phyloP scores from a whole-genome alignment of 2,888 invertebrate species.

The Nymphalis urticae region DNA sequence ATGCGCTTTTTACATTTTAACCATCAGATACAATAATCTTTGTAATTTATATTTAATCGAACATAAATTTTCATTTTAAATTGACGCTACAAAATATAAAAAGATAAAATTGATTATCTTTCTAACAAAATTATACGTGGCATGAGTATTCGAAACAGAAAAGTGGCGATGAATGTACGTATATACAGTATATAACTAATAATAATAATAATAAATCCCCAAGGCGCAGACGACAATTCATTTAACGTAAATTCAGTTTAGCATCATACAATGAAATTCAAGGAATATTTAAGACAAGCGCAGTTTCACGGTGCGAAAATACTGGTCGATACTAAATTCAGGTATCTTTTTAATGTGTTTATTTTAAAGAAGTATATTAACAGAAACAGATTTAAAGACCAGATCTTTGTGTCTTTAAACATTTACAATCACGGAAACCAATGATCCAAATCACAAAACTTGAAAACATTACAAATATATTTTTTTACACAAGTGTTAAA shows the following conservation, averaged over 20 bases:
- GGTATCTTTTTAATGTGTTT: constrained; percentile 43
- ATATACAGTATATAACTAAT: neutral
- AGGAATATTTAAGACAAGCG: constrained; percentile 48
- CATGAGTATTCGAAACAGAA: neutral
- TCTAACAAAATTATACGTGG: neutral
- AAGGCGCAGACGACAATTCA: too few species aligned
- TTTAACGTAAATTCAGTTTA: neutral
- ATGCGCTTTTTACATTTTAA: too few species aligned
- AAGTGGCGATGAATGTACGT: neutral
- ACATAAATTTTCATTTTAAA: constrained; percentile 6
- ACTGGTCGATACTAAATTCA: constrained; percentile 49
- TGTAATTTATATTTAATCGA: neutral
- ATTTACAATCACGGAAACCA: too few species aligned
- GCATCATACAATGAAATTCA: constrained; percentile 34
- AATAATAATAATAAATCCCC: neutral
- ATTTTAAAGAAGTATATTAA: too few species aligned
- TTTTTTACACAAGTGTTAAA: too few species aligned
- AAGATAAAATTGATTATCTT: constrained; percentile 20
- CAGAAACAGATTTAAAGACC: too few species aligned
- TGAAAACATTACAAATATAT: too few species aligned
- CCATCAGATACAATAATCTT: too few species aligned
- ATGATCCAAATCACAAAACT: too few species aligned
- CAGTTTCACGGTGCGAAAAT: constrained; percentile 60
- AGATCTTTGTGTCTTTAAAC: too few species aligned
- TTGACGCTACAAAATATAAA: constrained; percentile 14